These are phyloP conservation scores for Nothobranchius furzeri DNA, from an alignment of 2,113 vertebrate genomes.

Conservation along the genomic window DNA sequence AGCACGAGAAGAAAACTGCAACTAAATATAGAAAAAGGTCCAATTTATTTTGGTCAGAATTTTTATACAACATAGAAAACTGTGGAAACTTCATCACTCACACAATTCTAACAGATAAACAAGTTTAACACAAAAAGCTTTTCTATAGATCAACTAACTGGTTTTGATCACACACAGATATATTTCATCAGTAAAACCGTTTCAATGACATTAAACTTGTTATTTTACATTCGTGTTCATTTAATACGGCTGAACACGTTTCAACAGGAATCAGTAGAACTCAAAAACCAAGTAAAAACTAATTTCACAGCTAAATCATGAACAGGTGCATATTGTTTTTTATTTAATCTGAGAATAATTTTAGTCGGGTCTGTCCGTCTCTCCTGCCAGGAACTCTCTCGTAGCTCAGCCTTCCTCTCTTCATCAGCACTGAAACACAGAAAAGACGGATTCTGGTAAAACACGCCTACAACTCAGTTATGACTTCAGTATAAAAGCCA, in stretches of 20 bases:
- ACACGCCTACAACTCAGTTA: not conserved
- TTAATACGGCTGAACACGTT: too few species aligned
- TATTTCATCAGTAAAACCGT: too few species aligned
- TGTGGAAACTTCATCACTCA: too few species aligned
- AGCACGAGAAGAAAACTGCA: conserved; percentile 13
- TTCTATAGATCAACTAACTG: not conserved
- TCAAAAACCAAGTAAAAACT: too few species aligned
- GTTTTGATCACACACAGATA: not conserved
- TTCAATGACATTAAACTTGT: too few species aligned
- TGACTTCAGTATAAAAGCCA: not conserved
- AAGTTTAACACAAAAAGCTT: too few species aligned
- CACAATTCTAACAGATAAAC: too few species aligned
- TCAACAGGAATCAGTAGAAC: too few species aligned
- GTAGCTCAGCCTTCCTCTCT: conserved; percentile 83
- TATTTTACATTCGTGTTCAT: too few species aligned
- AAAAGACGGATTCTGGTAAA: not conserved
- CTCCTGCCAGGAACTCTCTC: conserved; percentile 89
- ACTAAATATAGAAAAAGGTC: conserved; percentile 20
- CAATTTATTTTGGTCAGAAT: conserved; percentile 22
- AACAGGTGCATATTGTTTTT: not conserved
- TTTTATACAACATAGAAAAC: not conserved
- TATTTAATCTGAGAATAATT: conserved; percentile 79
- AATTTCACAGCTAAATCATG: too few species aligned
- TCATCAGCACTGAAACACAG: conserved; percentile 65
- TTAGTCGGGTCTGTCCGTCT: conserved; percentile 92